Percentiles rank a stretch among this genome's conserved stretches.
These are phyloP conservation scores for Sterrhoptilus dennistouni DNA, from an alignment of 2,113 vertebrate genomes.

Conservation along the genomic window DNA sequence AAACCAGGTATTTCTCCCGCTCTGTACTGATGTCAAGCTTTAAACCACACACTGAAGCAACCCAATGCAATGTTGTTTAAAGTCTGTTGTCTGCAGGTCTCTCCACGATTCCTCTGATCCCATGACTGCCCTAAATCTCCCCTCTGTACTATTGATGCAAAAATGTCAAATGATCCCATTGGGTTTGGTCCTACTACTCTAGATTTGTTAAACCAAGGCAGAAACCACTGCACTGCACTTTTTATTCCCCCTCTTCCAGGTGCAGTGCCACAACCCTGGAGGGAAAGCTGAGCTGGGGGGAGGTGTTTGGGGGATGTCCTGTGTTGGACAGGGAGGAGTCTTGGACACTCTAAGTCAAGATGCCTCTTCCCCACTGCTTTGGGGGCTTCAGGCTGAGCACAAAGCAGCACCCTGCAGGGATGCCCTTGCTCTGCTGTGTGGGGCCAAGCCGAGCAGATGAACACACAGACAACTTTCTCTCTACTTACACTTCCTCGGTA, in stretches of 20 bases:
- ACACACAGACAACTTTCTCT: background rate
- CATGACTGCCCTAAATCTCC: background rate
- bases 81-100: background rate
- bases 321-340: background rate
- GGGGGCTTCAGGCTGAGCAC: background rate
- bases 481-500: slow-evolving; percentile 90
- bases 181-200: background rate
- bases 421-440: accelerated
- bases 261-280: accelerated
- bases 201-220: background rate
- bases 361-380: background rate
- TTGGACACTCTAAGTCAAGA: background rate
- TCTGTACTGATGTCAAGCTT: background rate
- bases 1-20: background rate
- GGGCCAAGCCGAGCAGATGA: background rate
- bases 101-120: background rate
- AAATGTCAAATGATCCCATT: background rate
- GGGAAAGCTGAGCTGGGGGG: background rate
- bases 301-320: background rate
- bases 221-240: background rate
- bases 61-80: background rate
- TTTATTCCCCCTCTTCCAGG: background rate
- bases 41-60: background rate
- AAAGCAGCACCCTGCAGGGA: accelerated
- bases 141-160: background rate